Base-by-base conservation (phyloP, 2,888 invertebrate genomes). In the Agrenia bidenticulata region DNA sequence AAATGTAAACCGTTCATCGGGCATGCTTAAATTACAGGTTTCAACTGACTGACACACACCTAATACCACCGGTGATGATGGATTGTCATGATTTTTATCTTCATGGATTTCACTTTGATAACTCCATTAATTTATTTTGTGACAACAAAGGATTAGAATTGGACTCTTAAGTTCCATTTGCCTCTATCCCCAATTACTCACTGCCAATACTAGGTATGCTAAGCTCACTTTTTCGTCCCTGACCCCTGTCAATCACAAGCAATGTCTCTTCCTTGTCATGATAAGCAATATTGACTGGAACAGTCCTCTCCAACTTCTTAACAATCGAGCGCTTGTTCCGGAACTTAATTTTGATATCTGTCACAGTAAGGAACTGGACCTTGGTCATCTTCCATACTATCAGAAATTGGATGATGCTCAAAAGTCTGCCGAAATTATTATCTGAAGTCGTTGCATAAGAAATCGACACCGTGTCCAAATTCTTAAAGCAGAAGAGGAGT, bases 291-390 rank as follows among this genome's bases (percentile, higher is more conserved):
- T 27, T 26, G 17, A 55, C 55, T 2, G 55, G 37, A 9, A 55
- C 55, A 4, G 27, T 7, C 5, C 27, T 32, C 15, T 9, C 26
- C 5, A 55, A n/a, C 21, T 55, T 55, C 19, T 55, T 55, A n/a
- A 55, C 11, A 5, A 7, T 7, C 2, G 55, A 2, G 5, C 55
- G 4, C 37, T 55, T 55, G 26, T 55, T 55, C 17, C 55, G 21
- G 17, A 55, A 55, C 17, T 32, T 55, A 4, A 55, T 55, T 17
- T 55, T 55, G 17, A 32, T n/a, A 19, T 55, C 55, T 15, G 32
- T 32, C 19, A 55, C 4, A 2, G 9, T 27, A 9, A 55, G 2
- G 2, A 13, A 5, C 19, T 26, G n/a, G 24, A 27, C 55, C 7
- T 55, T 55, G 2, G 55, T 55, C 32, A 24, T 5, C 2, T 55